Conservation (phyloP, 2,113 vertebrate species). For the Erythrolamprus reginae region DNA sequence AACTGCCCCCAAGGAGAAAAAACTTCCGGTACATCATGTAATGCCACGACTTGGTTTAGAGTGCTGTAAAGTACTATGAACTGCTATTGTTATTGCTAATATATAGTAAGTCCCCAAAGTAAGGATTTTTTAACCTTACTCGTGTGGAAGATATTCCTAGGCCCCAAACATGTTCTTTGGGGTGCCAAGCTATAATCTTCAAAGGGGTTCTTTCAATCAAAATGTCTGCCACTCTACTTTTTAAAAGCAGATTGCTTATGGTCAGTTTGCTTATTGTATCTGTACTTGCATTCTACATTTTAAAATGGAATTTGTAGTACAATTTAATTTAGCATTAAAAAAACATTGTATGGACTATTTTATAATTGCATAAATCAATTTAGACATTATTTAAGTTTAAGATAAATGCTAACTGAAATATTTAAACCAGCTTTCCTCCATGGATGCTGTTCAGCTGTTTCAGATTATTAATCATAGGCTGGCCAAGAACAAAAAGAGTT, state of each 20-base stretch:
- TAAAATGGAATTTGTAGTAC: not conserved
- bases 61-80: not conserved
- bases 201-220: no score
- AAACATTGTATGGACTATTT: not conserved
- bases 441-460: not conserved
- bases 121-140: not conserved
- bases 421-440: not conserved
- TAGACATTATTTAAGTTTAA: not conserved
- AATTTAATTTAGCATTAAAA: not conserved
- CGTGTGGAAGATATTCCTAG: not conserved
- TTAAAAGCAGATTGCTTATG: not conserved
- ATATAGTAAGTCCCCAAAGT: not conserved
- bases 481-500: not conserved
- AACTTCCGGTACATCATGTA: no score
- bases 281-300: not conserved
- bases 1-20: no score
- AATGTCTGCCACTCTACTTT: not conserved
- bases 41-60: no score
- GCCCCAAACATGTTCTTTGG: not conserved
- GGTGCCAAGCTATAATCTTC: not conserved
- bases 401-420: not conserved
- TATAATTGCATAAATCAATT: not conserved
- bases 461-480: not conserved
- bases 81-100: not conserved
- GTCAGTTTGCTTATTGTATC: not conserved